phyloP scores from a whole-genome alignment of 2,113 vertebrate species.

The Girardinichthys multiradiatus region DNA sequence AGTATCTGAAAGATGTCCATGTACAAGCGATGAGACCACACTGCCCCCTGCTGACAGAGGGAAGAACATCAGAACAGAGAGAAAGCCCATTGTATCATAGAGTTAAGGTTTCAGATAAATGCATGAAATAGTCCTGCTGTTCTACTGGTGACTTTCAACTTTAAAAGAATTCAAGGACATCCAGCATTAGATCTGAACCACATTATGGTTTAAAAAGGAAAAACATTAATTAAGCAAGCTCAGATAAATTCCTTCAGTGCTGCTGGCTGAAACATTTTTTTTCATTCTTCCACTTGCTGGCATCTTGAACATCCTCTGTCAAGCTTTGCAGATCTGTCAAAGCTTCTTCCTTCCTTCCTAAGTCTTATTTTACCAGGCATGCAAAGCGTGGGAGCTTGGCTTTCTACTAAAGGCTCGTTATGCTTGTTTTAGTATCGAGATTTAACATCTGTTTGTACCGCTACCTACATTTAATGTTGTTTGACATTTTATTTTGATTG shows the following conservation, averaged over 20 bases:
- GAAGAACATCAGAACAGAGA: background rate
- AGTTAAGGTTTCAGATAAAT: background rate
- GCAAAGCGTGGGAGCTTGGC: slow-evolving; percentile 11
- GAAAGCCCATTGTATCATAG: background rate
- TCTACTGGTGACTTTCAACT: background rate
- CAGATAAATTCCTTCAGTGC: background rate
- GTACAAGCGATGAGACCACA: slow-evolving; percentile 38
- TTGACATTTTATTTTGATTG: background rate
- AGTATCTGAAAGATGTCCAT: slow-evolving; percentile 7
- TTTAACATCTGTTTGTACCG: too few species aligned
- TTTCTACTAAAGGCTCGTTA: background rate
- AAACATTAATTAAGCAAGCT: background rate
- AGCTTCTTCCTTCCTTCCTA: slow-evolving; percentile 30
- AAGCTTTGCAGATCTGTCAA: slow-evolving; percentile 42
- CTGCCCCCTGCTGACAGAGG: slow-evolving; percentile 70
- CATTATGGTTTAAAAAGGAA: background rate
- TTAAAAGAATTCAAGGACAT: background rate
- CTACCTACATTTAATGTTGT: background rate
- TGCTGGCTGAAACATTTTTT: slow-evolving; percentile 8
- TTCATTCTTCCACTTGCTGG: slow-evolving; percentile 2
- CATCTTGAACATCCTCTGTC: slow-evolving; percentile 40
- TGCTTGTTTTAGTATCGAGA: background rate
- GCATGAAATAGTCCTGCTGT: background rate
- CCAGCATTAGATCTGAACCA: background rate
- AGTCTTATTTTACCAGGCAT: slow-evolving; percentile 42